phyloP scores from a whole-genome alignment of 1,140 invertebrate species.

The Drosophila prosaltans region DNA sequence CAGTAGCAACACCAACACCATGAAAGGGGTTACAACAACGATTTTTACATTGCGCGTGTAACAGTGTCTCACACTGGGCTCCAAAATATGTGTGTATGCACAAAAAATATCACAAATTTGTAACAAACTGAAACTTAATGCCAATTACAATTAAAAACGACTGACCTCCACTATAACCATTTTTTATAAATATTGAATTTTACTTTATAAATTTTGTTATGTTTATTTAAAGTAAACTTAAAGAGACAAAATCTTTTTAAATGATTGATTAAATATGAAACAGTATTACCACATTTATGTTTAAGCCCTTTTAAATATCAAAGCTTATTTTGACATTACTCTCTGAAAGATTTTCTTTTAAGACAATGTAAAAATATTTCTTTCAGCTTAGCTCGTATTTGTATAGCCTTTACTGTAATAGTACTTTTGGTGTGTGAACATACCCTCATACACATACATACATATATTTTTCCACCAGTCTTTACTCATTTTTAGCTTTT shows the following conservation, averaged over 20 bases:
- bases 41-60: conserved; percentile 61
- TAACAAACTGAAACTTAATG: no score
- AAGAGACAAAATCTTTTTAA: no score
- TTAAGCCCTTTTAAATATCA: no score
- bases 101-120: neutral
- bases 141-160: no score
- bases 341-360: neutral
- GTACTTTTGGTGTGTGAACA: conserved; percentile 1
- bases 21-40: conserved; percentile 32
- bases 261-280: no score
- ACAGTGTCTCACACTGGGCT: conserved; percentile 42
- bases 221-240: no score
- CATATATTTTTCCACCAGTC: conserved; percentile 29
- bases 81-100: conserved; percentile 10
- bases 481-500: conserved; percentile 80
- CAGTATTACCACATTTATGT: no score
- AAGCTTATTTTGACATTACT: no score
- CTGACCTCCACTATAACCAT: no score
- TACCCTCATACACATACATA: neutral
- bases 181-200: no score
- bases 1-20: conserved; percentile 26
- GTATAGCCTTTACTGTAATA: conserved; percentile 37
- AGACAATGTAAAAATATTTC: neutral
- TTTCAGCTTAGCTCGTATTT: neutral
- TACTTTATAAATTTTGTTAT: no score